Conservation (phyloP, 2,888 invertebrate species). For the Aporophyla lueneburgensis region DNA sequence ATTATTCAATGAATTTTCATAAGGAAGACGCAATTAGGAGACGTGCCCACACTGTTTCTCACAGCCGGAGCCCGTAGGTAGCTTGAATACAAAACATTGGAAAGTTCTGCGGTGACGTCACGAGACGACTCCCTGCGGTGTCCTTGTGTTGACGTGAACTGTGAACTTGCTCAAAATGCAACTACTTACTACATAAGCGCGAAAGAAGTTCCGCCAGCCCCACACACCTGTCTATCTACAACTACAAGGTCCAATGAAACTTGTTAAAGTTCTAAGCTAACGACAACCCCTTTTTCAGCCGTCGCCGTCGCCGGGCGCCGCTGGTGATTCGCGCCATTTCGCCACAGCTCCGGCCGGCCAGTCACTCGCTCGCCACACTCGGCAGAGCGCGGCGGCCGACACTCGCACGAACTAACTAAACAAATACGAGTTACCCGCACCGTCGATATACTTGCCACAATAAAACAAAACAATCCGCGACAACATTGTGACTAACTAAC, state of each 20-base stretch:
- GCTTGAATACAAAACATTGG: conserved; percentile 58
- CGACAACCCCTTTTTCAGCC: conserved; percentile 63
- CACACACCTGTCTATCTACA: conserved; percentile 51
- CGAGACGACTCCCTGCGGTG: conserved; percentile 44
- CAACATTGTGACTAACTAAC: conserved; percentile 49
- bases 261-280: conserved; percentile 56
- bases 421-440: conserved; percentile 42
- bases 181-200: neutral
- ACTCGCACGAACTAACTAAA: conserved; percentile 39
- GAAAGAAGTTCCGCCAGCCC: neutral
- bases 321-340: conserved; percentile 64
- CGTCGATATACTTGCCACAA: conserved; percentile 25
- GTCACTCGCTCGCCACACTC: conserved; percentile 64
- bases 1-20: neutral
- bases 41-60: conserved; percentile 10
- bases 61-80: conserved; percentile 5
- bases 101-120: conserved; percentile 55
- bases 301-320: conserved; percentile 37
- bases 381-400: conserved; percentile 60
- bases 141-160: conserved; percentile 45
- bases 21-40: conserved; percentile 4
- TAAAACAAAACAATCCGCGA: conserved; percentile 47
- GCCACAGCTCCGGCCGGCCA: conserved; percentile 54
- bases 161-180: conserved; percentile 42
- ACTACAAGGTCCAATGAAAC: conserved; percentile 39